Evolutionary conservation across 2,888 invertebrate species (phyloP).

Genomic region (Proisotoma minuta): DNA sequence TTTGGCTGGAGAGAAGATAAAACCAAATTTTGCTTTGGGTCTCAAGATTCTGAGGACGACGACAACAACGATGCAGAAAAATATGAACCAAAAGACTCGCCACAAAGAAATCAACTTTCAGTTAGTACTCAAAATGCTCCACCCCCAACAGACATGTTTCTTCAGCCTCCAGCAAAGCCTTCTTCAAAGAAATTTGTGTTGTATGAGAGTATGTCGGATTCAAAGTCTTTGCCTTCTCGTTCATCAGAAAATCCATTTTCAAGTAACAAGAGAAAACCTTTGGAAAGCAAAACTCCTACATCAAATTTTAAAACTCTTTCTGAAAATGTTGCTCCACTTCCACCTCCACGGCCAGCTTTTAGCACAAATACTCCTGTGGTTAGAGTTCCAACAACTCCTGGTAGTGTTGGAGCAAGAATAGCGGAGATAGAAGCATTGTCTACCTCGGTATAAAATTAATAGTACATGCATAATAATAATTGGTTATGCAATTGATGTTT

Average conservation of each 20-base stretch:
- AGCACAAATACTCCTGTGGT: background rate
- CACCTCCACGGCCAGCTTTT: background rate
- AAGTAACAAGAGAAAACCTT: background rate
- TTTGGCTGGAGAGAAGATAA: background rate
- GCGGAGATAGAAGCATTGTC: background rate
- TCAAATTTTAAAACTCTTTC: slow-evolving; percentile 12
- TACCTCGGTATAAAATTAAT: background rate
- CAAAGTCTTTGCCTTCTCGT: background rate
- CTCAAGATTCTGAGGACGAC: background rate
- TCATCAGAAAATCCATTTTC: slow-evolving; percentile 4
- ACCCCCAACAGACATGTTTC: background rate
- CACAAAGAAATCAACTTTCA: background rate
- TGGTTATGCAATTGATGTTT: background rate
- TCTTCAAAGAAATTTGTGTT: background rate
- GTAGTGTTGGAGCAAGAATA: background rate
- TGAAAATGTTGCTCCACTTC: slow-evolving; percentile 18
- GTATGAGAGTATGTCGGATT: slow-evolving; percentile 1
- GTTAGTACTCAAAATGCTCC: background rate
- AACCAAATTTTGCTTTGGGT: background rate
- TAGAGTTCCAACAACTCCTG: background rate
- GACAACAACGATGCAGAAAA: too few relatives aligned
- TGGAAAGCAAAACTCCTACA: too few relatives aligned
- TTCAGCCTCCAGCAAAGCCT: background rate
- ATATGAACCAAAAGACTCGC: too few relatives aligned
- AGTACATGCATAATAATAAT: background rate